Evolutionary conservation across 1,140 invertebrate species (phyloP).

Genomic region (Drosophila pallidifrons): DNA sequence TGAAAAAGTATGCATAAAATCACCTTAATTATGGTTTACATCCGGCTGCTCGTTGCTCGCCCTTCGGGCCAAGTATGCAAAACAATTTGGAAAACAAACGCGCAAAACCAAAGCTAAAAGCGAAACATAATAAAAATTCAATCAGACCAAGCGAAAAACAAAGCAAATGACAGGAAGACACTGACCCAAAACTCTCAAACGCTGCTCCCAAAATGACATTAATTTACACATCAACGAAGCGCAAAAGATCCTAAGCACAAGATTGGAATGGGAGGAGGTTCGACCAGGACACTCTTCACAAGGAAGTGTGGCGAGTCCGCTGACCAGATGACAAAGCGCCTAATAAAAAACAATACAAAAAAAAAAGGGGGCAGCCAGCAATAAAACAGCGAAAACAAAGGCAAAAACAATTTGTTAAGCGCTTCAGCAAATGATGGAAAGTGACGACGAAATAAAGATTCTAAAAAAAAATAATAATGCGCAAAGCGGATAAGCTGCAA

Average conservation of each 20-base stretch:
- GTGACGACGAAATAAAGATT: slow-evolving; percentile 13
- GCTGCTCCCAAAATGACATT: slow-evolving; percentile 75
- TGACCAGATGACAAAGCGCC: slow-evolving; percentile 69
- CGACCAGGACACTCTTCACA: slow-evolving; percentile 62
- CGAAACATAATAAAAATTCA: slow-evolving; percentile 79
- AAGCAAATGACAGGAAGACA: slow-evolving; percentile 55
- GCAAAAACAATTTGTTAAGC: slow-evolving; percentile 67
- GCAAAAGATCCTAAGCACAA: slow-evolving; percentile 27
- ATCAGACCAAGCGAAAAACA: slow-evolving; percentile 49
- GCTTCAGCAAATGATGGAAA: slow-evolving; percentile 28
- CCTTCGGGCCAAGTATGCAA: slow-evolving; percentile 43
- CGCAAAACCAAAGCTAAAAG: slow-evolving; percentile 53
- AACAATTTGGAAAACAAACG: slow-evolving; percentile 61
- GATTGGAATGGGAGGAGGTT: background rate
- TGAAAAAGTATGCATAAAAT: slow-evolving; percentile 74
- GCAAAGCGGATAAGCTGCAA: slow-evolving; percentile 19
- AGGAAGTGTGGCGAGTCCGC: slow-evolving; percentile 43
- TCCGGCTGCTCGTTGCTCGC: slow-evolving; percentile 29
- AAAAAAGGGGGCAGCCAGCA: slow-evolving; percentile 14
- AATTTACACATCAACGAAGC: slow-evolving; percentile 82
- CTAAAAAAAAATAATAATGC: slow-evolving; percentile 10
- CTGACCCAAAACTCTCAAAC: slow-evolving; percentile 64
- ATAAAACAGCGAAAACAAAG: slow-evolving; percentile 34
- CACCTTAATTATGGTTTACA: slow-evolving; percentile 78
- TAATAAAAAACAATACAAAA: slow-evolving; percentile 68